phyloP scores from a whole-genome alignment of 2,888 invertebrate species.

The Patella caerulea region DNA sequence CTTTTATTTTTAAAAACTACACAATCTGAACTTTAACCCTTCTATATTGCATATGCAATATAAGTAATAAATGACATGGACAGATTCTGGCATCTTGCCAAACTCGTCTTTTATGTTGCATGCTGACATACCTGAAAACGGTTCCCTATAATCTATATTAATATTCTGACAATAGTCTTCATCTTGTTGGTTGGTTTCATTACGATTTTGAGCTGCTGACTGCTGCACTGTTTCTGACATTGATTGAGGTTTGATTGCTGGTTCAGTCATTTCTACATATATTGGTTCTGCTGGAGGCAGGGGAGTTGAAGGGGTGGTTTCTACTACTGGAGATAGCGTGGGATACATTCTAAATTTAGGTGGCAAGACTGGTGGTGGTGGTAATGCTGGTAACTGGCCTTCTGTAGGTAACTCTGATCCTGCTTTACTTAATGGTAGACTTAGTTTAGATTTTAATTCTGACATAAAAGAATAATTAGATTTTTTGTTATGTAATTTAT shows the following conservation, averaged over 20 bases:
- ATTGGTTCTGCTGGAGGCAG: conserved; percentile 23
- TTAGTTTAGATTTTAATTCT: conserved; percentile 45
- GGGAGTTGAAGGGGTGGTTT: conserved; percentile 29
- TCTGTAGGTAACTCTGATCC: conserved; percentile 47
- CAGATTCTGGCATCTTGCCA: too few species aligned
- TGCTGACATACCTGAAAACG: not conserved
- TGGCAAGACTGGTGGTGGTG: conserved; percentile 60
- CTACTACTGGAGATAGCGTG: conserved; percentile 54
- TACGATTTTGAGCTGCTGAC: not conserved
- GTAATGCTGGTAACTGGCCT: conserved; percentile 52
- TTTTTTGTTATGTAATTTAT: conserved; percentile 37
- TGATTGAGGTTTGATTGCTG: conserved; percentile 4
- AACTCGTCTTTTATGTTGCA: too few species aligned
- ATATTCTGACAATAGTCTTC: not conserved
- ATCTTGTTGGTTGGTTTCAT: not conserved
- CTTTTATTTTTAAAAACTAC: too few species aligned
- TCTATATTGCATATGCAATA: too few species aligned
- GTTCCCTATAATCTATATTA: not conserved
- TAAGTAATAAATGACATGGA: too few species aligned
- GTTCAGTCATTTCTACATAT: conserved; percentile 36
- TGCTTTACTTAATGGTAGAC: conserved; percentile 35
- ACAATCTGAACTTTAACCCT: too few species aligned
- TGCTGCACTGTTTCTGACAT: not conserved
- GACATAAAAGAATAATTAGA: conserved; percentile 29
- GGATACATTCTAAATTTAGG: conserved; percentile 56